Evolutionary conservation across 2,113 vertebrate genomes (phyloP).

Genomic region (Perccottus glenii): DNA sequence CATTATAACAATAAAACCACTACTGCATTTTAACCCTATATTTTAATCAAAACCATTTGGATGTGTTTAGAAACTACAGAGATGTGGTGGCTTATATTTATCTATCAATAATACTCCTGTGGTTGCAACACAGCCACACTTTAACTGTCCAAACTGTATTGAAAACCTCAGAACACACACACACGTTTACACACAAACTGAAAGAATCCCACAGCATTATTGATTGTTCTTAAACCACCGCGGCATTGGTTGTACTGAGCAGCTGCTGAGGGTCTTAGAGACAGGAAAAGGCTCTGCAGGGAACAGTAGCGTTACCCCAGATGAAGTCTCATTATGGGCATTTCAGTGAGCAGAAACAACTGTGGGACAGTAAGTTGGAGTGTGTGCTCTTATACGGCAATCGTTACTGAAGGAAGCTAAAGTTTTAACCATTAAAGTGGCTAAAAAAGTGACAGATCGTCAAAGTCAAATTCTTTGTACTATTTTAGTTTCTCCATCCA

Average conservation of each 20-base stretch:
- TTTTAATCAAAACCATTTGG: too few relatives aligned
- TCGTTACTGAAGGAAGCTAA: slow-evolving; percentile 1
- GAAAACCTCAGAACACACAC: not conserved
- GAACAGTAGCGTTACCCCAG: slow-evolving; percentile 61
- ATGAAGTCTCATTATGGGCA: slow-evolving; percentile 66
- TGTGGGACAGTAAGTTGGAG: slow-evolving; percentile 26
- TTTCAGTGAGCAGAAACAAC: slow-evolving; percentile 63
- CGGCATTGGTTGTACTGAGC: slow-evolving; percentile 36
- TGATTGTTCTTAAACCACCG: slow-evolving; percentile 53
- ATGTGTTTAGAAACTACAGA: too few relatives aligned
- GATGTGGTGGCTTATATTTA: too few relatives aligned
- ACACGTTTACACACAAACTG: slow-evolving; percentile 15
- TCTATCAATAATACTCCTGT: too few relatives aligned
- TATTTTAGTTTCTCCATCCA: not conserved
- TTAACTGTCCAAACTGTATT: not conserved
- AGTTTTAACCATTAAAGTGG: slow-evolving; percentile 5
- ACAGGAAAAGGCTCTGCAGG: slow-evolving; percentile 51
- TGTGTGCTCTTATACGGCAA: not conserved
- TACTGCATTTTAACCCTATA: too few relatives aligned
- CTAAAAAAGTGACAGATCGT: not conserved
- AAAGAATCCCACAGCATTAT: slow-evolving; percentile 34
- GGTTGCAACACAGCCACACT: too few relatives aligned
- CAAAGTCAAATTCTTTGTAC: not conserved
- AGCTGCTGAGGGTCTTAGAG: slow-evolving; percentile 52
- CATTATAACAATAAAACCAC: too few relatives aligned